These are phyloP conservation scores for Zaprionus nigranus DNA, from an alignment of 1,140 invertebrate genomes.

Conservation along the genomic window DNA sequence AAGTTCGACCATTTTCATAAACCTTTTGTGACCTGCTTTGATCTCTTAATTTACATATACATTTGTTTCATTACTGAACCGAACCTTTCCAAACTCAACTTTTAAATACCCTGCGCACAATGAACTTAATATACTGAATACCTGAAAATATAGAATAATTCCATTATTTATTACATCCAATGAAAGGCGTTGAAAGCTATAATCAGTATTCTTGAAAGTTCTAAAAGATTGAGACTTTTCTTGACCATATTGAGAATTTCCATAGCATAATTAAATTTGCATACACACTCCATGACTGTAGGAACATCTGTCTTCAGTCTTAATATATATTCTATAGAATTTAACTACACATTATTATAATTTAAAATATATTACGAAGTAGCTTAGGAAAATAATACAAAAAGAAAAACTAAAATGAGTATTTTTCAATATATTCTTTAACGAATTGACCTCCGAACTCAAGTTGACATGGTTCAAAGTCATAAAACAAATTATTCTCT, in stretches of 20 bases:
- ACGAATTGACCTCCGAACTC: not conserved
- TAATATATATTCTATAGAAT: not conserved
- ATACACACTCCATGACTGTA: too few species aligned
- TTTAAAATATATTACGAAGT: not conserved
- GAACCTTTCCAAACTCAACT: too few species aligned
- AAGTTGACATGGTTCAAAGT: constrained; percentile 25
- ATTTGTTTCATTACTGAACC: not conserved
- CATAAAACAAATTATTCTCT: constrained; percentile 40
- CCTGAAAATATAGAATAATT: too few species aligned
- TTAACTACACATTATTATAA: not conserved
- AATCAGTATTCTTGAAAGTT: too few species aligned
- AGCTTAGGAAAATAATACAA: not conserved
- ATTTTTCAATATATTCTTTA: not conserved
- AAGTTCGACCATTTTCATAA: not conserved
- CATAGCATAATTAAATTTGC: too few species aligned
- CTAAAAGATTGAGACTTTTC: too few species aligned
- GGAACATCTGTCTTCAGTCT: not conserved
- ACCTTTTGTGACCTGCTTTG: not conserved
- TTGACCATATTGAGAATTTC: too few species aligned
- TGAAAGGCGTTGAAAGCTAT: too few species aligned
- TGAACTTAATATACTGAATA: too few species aligned
- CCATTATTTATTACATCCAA: too few species aligned
- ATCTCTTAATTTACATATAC: not conserved
- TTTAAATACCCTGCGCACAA: too few species aligned
- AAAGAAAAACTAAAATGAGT: not conserved